Evolutionary conservation across 2,797 vertebrate species (phyloP), one percentile per base, ranked within the genome.

Genomic region (Xenopus petersii): DNA sequence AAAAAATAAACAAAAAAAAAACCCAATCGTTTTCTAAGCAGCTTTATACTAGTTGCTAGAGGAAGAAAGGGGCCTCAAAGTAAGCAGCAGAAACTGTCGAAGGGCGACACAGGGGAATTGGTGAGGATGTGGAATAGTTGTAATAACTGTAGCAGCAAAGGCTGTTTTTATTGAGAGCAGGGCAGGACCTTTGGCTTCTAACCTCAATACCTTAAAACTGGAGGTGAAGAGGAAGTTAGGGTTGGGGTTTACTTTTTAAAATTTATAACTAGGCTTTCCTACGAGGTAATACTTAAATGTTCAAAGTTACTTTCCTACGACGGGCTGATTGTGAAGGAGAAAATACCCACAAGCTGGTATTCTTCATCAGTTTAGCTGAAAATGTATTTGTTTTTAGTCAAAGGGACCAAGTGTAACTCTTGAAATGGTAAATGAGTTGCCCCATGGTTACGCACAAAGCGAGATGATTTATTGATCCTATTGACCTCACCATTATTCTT

Each of bases 61-160:
- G 74, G 80, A 82, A 81, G 67, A 73, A 58, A 78, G 46, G 71
- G 67, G 67, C 67, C 74, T 79, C 71, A 71, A 69, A 71, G 46
- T 70, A 74, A 36, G 49, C 21, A 64, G 51, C 30, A 26, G 30
- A n/a, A 7, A 76, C n/a, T 72, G 65, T 77, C 33, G 75, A 71
- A 80, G 30, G 68, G 48, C 69, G 71, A 30, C 56, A 81, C 46
- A 72, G 48, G 26, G 33, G 51, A 75, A 77, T 83, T 81, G 56
- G 49, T 49, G 68, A 36, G 61, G 42, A 61, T 71, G 12, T 80
- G 82, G 79, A 69, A 74, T 30, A 83, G 42, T 72, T 83, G 82
- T 81, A 82, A 73, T 67, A 82, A 72, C 63, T 70, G 56, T 51
- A 75, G 67, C 80, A 80, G 81, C 79, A 80, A 73, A 74, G 70